Evolutionary conservation across 2,113 vertebrate species (phyloP), one percentile per base, ranked within the genome.

Genomic region (Alethe diademata): DNA sequence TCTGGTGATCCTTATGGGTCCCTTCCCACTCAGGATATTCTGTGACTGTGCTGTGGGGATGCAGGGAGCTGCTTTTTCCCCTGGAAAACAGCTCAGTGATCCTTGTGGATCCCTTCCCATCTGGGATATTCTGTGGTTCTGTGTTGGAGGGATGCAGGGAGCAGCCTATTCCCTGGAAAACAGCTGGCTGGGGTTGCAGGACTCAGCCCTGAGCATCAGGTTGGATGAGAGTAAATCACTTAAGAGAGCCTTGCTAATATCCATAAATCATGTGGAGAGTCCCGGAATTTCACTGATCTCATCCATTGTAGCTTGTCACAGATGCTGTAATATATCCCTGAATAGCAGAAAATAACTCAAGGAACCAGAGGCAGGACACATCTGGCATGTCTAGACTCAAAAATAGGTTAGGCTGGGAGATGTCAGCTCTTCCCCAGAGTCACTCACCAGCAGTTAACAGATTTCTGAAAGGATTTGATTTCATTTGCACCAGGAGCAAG

Each of bases 331-430:
- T 12, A 70, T 88, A 88, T 93, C 75, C 62, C 50, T 74, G 81
- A 90, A 31, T 4, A 45, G 78, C 81, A 50, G 28, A 7, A 79
- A 66, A 58, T 33, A 76, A 69, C 72, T 76, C 64, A 11, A 48
- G 81, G 51, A 84, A 36, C 57, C 70, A 19, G 26, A 31, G 79
- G 74, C 93, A 90, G 95, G 92, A 56, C 88, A 67, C 92, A 94
- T 80, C 91, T 93, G 92, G 82, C 76, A 48, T 12, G 86, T 92
- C 94, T 91, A 84, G 91, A 86, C 83, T 60, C 31, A 71, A 64
- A 93, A 91, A 67, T 56, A 60, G 94, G 83, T 93, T 91, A 80
- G 3, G 1, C 64, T 84, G 71, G 81, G 48, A 86, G 78, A 62
- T 18, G 38, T 60, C 48, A 71, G 86, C 88, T 29, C 79, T 91